Conservation (phyloP, 2,113 vertebrate genomes). For the Hemiscyllium ocellatum region DNA sequence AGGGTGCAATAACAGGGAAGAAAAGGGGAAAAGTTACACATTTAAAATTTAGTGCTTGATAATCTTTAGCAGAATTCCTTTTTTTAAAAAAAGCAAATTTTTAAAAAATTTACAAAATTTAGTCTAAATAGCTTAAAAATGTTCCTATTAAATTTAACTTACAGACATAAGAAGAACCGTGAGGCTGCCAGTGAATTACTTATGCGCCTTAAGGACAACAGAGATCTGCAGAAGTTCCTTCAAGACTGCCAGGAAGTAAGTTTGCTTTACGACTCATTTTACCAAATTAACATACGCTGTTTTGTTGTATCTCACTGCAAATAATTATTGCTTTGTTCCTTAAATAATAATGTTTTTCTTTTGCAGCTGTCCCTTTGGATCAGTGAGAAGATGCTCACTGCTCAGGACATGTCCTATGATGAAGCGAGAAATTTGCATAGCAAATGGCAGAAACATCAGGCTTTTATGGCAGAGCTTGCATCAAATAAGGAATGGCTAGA, state of each 20-base stretch:
- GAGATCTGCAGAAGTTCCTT: slow-evolving; percentile 92
- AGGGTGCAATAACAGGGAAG: background rate
- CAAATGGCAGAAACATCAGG: slow-evolving; percentile 93
- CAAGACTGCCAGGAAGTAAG: slow-evolving; percentile 95
- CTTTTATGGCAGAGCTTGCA: slow-evolving; percentile 91
- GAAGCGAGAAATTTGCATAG: slow-evolving; percentile 96
- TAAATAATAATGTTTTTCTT: slow-evolving; percentile 37
- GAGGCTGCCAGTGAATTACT: slow-evolving; percentile 85
- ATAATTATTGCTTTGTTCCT: background rate
- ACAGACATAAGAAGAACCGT: slow-evolving; percentile 88
- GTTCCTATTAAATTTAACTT: background rate
- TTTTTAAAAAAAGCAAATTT: background rate
- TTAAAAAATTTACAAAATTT: slow-evolving; percentile 17
- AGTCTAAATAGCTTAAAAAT: slow-evolving; percentile 21
- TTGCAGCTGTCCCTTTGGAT: slow-evolving; percentile 88
- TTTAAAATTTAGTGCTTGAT: background rate
- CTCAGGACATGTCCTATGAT: slow-evolving; percentile 96
- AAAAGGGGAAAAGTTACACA: background rate
- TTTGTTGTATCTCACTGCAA: background rate
- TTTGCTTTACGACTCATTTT: rapidly evolving
- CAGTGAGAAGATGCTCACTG: slow-evolving; percentile 98
- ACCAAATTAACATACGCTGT: background rate
- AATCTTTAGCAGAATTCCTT: background rate
- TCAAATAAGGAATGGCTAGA: slow-evolving; percentile 99
- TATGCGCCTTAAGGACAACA: slow-evolving; percentile 87